Conservation (phyloP, 2,113 vertebrate genomes). For the Bubalus kerabau region DNA sequence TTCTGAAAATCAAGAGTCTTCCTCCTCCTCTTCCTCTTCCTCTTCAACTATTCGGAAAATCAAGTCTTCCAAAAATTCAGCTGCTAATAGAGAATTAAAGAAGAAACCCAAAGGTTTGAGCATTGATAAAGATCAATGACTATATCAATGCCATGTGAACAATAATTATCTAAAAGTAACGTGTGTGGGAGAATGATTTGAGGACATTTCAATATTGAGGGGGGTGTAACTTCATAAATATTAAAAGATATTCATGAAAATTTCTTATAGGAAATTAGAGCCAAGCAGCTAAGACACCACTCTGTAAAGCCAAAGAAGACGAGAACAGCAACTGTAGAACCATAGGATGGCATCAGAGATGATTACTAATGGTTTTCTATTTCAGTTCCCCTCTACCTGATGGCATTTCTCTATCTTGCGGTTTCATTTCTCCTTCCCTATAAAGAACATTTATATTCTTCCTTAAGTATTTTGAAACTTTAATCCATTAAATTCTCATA, state of each 20-base stretch:
- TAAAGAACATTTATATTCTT: background rate
- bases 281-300: background rate
- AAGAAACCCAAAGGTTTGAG: constrained; percentile 76
- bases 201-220: background rate
- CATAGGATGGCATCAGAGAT: background rate
- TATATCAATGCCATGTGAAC: constrained; percentile 69
- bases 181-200: background rate
- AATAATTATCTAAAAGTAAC: constrained; percentile 2
- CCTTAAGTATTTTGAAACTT: background rate
- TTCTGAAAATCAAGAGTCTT: constrained; percentile 75
- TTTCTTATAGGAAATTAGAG: background rate
- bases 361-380: background rate
- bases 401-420: background rate
- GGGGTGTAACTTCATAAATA: background rate
- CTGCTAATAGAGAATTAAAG: constrained; percentile 70
- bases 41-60: constrained; percentile 75
- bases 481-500: background rate
- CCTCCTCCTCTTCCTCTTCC: constrained; percentile 71
- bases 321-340: background rate
- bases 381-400: background rate
- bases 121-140: constrained; percentile 73
- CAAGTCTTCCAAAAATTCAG: constrained; percentile 75
- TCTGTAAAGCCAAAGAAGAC: background rate
- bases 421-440: background rate
- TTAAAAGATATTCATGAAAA: background rate